phyloP scores from a whole-genome alignment of 1,140 invertebrate genomes.

The Lepidostoma basale region DNA sequence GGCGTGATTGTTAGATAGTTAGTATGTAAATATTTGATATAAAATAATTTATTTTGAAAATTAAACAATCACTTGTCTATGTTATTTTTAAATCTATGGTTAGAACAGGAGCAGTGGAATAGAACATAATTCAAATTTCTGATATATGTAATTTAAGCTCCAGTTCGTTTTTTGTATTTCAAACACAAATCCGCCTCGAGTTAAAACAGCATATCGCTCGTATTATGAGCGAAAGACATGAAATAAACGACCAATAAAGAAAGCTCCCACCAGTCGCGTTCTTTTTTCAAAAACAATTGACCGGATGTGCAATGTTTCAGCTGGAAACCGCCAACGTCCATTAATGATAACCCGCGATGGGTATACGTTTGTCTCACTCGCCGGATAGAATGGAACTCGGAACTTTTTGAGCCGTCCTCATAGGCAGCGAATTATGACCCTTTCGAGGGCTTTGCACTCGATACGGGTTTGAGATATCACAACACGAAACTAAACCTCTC shows the following conservation, averaged over 20 bases:
- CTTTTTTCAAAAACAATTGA: conserved; percentile 26
- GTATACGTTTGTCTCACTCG: conserved; percentile 17
- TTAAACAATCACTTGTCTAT: no score
- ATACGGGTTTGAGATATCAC: no score
- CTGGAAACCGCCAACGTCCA: conserved; percentile 20
- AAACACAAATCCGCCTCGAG: no score
- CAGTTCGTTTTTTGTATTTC: not conserved
- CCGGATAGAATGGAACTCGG: not conserved
- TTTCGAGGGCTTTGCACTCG: no score
- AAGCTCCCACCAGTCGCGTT: not conserved
- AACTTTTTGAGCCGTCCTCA: not conserved
- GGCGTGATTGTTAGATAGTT: no score
- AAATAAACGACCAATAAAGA: conserved; percentile 26
- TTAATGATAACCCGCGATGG: conserved; percentile 24
- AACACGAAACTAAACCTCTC: no score
- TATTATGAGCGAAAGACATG: conserved; percentile 5
- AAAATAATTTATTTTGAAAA: no score
- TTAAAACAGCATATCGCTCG: not conserved
- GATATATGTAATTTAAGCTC: not conserved
- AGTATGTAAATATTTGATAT: no score
- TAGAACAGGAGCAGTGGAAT: no score
- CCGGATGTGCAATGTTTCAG: conserved; percentile 27
- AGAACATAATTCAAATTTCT: no score
- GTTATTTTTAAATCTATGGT: no score
- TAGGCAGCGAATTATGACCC: no score